phyloP scores from a whole-genome alignment of 2,888 invertebrate species.

The Morpho achilles region DNA sequence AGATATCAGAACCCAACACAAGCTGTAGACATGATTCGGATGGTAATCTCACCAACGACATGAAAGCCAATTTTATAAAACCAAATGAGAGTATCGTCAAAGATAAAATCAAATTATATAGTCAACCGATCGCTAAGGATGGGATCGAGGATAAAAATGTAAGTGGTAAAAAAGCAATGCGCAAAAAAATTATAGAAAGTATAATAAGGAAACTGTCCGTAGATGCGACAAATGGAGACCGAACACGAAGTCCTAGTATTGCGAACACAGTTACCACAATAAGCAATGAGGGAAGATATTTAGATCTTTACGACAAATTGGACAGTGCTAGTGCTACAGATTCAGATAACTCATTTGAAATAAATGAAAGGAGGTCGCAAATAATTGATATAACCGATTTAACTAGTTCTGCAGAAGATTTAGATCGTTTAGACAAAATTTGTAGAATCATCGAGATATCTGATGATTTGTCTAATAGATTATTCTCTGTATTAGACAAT shows the following conservation, averaged over 20 bases:
- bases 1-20: not conserved
- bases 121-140: not conserved
- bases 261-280: slow-evolving; percentile 32
- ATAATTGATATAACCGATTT: slow-evolving; percentile 57
- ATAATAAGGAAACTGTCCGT: slow-evolving; percentile 20
- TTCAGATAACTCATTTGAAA: slow-evolving; percentile 59
- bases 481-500: slow-evolving; percentile 50
- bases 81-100: not conserved
- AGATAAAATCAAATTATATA: too few species aligned
- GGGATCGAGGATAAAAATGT: not conserved
- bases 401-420: slow-evolving; percentile 59
- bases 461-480: slow-evolving; percentile 61
- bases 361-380: slow-evolving; percentile 57
- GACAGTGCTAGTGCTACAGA: slow-evolving; percentile 59
- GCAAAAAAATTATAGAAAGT: slow-evolving; percentile 20
- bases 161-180: slow-evolving; percentile 4
- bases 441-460: slow-evolving; percentile 72
- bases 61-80: not conserved
- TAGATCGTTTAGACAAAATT: slow-evolving; percentile 61
- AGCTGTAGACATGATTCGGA: not conserved
- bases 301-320: slow-evolving; percentile 64
- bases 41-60: not conserved
- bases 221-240: slow-evolving; percentile 23
- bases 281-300: slow-evolving; percentile 35
- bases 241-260: slow-evolving; percentile 30